These are phyloP conservation scores for Glyptemys insculpta DNA, from an alignment of 2,797 vertebrate species.

Conservation along the genomic window DNA sequence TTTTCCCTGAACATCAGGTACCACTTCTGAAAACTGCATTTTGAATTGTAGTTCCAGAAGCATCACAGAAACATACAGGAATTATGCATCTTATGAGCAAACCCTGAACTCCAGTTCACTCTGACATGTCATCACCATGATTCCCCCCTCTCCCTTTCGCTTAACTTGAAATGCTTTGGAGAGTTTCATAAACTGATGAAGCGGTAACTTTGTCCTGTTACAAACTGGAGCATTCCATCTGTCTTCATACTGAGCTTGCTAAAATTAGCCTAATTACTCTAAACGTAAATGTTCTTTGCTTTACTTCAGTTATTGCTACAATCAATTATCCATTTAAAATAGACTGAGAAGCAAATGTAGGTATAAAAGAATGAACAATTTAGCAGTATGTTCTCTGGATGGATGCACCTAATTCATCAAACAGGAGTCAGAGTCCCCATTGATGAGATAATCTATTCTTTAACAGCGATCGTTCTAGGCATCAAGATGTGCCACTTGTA, in stretches of 20 bases:
- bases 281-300: background rate
- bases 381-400: background rate
- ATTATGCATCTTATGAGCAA: fast-evolving
- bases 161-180: background rate
- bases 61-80: fast-evolving
- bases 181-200: background rate
- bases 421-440: background rate
- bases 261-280: background rate
- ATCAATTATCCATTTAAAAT: background rate
- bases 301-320: background rate
- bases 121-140: background rate
- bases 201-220: background rate
- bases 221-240: background rate
- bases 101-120: background rate
- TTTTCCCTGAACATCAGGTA: background rate
- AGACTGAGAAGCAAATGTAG: constrained; percentile 19
- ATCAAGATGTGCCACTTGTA: constrained; percentile 16
- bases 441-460: constrained; percentile 1
- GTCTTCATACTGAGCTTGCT: background rate
- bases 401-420: background rate
- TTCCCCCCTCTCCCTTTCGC: background rate
- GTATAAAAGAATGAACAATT: background rate
- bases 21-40: background rate
- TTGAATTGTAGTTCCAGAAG: background rate
- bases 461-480: background rate